Evolutionary conservation across 2,797 vertebrate genomes (phyloP), one percentile per base, ranked within the genome.

Genomic region (Microhierax caerulescens): DNA sequence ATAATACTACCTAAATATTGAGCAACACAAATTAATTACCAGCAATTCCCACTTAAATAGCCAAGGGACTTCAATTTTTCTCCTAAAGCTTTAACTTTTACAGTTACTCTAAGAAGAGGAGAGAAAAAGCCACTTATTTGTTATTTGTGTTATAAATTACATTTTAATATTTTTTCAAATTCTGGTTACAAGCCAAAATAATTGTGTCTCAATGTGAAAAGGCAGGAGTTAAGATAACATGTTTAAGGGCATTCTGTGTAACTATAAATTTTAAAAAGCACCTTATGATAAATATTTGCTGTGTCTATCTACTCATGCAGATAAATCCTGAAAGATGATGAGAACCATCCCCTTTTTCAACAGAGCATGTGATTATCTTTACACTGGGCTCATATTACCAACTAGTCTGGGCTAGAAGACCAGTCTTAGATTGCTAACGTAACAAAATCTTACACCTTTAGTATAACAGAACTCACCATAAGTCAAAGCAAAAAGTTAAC

Each of bases 311-410:
- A 50, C 19, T 67, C 36, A 20, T 13, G 61, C 56, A 92, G 70
- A 90, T 87, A 88, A 96, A 88, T 70, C 56, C 85, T 50, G 25
- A 90, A 90, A 82, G 70, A 90, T 54, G 45, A 61, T 57, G 65
- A 90, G 69, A 92, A 79, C 43, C 64, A 81, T 48, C 21, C 20
- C 39, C 25, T 93, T 88, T 90, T 88, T 79, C 59, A 94, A 59
- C 57, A 87, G 27, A 85, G 74, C 56, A 68, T 53, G 25, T 79
- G 93, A 95, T 93, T 95, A 70, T 78, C 82, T 88, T 91, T 90
- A 69, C 59, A 76, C 24, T 13, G 43, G 2, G 60, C 48, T 96
- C 88, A 67, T 77, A 70, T 92, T 95, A 89, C 67, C 56, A 91
- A 82, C 77, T 32, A 79, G 80, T 84, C 74, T 73, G 47, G 67